Base-by-base conservation (phyloP, 2,888 invertebrate species). In the Scrobipalpa costella region DNA sequence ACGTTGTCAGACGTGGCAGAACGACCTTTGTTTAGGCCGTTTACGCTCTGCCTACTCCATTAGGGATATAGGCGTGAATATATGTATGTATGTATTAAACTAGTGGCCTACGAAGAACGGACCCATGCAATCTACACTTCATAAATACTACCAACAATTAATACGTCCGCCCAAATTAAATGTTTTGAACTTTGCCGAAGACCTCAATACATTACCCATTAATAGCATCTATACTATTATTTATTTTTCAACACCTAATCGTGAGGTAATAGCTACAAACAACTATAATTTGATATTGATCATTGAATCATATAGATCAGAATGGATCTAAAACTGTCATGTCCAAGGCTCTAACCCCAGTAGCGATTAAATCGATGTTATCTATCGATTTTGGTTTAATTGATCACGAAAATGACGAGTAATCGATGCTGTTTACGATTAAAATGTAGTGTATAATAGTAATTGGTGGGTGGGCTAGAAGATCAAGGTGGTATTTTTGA, bases 241-340 rank as follows among this genome's bases (percentile, higher is more conserved):
- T 7, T 44, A 59, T 36, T 47, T 60, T 60, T 60, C 60, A 49
- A 60, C 60, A 33, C 60, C 47, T 49, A 55, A 55, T 55, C 55
- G 55, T 55, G 55, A 55, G 27, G 55, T 34, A 55, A 34, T 34
- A 33, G 17, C 7, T 27, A 5, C 15, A 47, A 60, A 60, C n/a
- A 17, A 60, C 49, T 60, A 60, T 60, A 49, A 60, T 59, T 59
- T 60, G 49, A 60, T 60, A 60, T 17, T 49, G 47, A 60, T 60
- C 60, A 60, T 60, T 34, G 60, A 60, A 33, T 60, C 17, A 60
- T 21, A 52, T 27, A 57, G 36, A 60, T 60, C 60, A 60, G 44
- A 59, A 60, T 33, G 34, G 60, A 38, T 61, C 61, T 55, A 52
- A 61, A 38, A 61, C 52, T 61, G 61, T 61, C 61, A 61, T 50